Base-by-base conservation (phyloP, 1,140 invertebrate species). In the Bombus balteatus region DNA sequence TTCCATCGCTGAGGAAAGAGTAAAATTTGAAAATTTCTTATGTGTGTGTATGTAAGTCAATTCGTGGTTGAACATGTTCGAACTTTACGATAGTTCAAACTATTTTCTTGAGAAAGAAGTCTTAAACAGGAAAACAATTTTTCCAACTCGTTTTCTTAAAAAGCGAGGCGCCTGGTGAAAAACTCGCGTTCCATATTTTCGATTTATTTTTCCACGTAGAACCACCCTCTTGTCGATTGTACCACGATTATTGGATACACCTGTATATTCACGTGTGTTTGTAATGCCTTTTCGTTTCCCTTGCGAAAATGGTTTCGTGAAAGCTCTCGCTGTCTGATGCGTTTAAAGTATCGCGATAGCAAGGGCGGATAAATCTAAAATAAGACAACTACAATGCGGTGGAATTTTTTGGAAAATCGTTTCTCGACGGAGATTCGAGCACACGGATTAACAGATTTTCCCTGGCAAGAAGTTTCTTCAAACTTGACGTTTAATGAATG, bases 401-500 rank as follows among this genome's bases (percentile, higher is more conserved):
- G 12, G 76, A 1, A n/a, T 28, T 39, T 59, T 81, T 41, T n/a
- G 39, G 57, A 47, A 82, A 66, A 83, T 66, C 13, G 41, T 75
- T 65, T 41, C n/a, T n/a, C 32, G 5, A 8, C 53, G 5, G 8
- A 6, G 22, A 22, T 62, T 75, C 41, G 28, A 41, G 62, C 71
- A n/a, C 15, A 22, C 4, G 9, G 59, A 76, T 37, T 66, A 83
- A 76, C 72, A 9, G 32, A 0, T 13, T 62, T 76, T 18, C n/a
- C 39, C 6, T 22, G n/a, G 9, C 28, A n/a, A 28, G 34, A 32
- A 37, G 37, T 41, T 57, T 43, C 73, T 18, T 70, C 34, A 39
- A 28, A 53, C 62, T 70, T 57, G 65, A 70, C 65, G 75, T 59
- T 83, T 68, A 78, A 83, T 70, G 65, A 83, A 75, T 22, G 75